Evolutionary conservation across 2,113 vertebrate genomes (phyloP).

Genomic region (Gnathonemus echidnorhynchus): DNA sequence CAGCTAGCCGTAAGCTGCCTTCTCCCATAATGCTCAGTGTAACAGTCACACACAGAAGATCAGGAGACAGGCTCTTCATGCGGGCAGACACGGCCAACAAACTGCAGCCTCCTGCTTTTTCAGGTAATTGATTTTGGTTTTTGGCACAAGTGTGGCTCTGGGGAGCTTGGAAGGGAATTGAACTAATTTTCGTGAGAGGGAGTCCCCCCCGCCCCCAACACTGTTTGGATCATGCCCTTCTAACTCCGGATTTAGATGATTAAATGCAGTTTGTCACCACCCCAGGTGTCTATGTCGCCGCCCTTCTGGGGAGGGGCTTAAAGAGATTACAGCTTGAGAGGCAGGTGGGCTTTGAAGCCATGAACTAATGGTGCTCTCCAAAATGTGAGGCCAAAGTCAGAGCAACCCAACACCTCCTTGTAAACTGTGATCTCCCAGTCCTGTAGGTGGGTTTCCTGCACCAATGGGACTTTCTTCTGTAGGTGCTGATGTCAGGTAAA

Average conservation of each 20-base stretch:
- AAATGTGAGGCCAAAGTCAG: background rate
- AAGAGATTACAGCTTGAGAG: background rate
- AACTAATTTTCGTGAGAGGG: background rate
- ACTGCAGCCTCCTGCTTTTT: background rate
- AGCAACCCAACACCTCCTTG: background rate
- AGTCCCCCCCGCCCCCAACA: background rate
- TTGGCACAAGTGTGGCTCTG: background rate
- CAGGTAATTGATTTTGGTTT: slow-evolving; percentile 5
- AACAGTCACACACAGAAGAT: background rate
- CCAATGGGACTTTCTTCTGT: background rate
- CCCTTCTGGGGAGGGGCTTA: background rate
- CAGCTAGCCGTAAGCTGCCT: background rate
- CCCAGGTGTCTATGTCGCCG: background rate
- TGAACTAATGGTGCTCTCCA: background rate
- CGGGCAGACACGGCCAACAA: background rate
- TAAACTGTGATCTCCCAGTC: background rate
- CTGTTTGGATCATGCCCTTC: background rate
- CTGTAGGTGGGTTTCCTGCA: background rate
- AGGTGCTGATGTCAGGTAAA: background rate
- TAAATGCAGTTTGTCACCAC: background rate
- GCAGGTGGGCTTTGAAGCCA: background rate
- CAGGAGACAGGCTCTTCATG: background rate
- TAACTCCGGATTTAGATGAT: background rate
- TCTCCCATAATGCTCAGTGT: background rate
- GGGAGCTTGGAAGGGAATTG: background rate